phyloP scores from a whole-genome alignment of 2,113 vertebrate genomes.

The Nothoprocta perdicaria region DNA sequence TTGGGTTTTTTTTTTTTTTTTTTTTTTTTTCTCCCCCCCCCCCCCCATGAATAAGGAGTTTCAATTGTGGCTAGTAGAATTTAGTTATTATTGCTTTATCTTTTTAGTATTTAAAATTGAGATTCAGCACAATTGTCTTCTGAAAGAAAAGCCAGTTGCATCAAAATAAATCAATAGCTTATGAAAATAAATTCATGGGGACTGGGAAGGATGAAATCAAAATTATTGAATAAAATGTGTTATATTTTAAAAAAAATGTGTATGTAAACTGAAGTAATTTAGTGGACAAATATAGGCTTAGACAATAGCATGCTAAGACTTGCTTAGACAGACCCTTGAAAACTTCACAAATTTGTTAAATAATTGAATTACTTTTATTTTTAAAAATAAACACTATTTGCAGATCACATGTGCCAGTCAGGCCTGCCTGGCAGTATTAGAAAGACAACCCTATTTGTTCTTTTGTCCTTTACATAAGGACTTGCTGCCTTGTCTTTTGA shows the following conservation, averaged over 20 bases:
- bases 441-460: not conserved
- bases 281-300: not conserved
- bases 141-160: not conserved
- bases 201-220: not conserved
- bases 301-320: not conserved
- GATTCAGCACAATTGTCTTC: not conserved
- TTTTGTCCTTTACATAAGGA: conserved; percentile 17
- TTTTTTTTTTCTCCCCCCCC: no score
- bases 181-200: not conserved
- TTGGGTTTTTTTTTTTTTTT: no score
- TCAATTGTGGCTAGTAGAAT: not conserved
- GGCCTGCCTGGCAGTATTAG: not conserved
- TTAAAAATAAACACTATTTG: not conserved
- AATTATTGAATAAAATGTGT: not conserved
- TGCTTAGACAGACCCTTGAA: not conserved
- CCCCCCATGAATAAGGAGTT: not conserved
- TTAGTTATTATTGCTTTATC: not conserved
- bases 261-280: not conserved
- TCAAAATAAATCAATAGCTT: not conserved
- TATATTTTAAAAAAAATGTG: not conserved
- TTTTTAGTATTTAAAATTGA: not conserved
- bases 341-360: not conserved
- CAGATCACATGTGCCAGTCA: not conserved
- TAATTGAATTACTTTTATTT: not conserved
- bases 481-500: conserved; percentile 29